Evolutionary conservation across 53 echinoderm and acorn worm genomes (phyloP).

Genomic region (Mesocentrotus franciscanus): DNA sequence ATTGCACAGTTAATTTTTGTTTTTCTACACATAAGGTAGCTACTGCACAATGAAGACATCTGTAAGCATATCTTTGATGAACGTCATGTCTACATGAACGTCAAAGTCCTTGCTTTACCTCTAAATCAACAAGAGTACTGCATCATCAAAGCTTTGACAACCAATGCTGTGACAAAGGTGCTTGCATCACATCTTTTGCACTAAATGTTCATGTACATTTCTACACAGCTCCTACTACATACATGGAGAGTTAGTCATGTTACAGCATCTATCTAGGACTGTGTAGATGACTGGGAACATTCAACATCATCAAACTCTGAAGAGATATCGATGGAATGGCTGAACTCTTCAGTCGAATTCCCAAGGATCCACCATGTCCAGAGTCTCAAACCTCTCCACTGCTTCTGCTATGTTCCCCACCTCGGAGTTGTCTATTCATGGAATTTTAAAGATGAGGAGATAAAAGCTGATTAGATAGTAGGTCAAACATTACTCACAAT

Average conservation of each 20-base stretch:
- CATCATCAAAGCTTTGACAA: not conserved
- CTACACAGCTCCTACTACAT: not conserved
- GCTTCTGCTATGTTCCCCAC: slow-evolving; percentile 66
- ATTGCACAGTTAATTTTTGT: not conserved
- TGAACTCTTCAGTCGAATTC: slow-evolving; percentile 74
- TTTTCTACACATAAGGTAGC: not conserved
- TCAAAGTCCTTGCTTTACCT: not conserved
- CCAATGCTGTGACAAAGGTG: not conserved
- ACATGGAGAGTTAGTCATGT: not conserved
- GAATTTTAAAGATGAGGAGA: not conserved
- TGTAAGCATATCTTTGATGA: not conserved
- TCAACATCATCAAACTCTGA: not conserved
- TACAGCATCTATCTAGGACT: not conserved
- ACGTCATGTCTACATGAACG: not conserved
- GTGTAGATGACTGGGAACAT: not conserved
- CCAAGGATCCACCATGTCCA: slow-evolving; percentile 82
- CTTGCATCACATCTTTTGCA: not conserved
- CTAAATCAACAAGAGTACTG: not conserved
- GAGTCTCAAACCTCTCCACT: slow-evolving; percentile 74
- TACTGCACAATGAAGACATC: not conserved
- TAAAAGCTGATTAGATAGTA: not conserved
- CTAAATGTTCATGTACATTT: not conserved
- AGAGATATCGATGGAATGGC: not conserved
- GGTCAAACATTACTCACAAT: not conserved
- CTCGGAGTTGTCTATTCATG: slow-evolving; percentile 55